Evolutionary conservation across 2,797 vertebrate species (phyloP), one percentile per base, ranked within the genome.

Genomic region (Aldrovandia affinis): DNA sequence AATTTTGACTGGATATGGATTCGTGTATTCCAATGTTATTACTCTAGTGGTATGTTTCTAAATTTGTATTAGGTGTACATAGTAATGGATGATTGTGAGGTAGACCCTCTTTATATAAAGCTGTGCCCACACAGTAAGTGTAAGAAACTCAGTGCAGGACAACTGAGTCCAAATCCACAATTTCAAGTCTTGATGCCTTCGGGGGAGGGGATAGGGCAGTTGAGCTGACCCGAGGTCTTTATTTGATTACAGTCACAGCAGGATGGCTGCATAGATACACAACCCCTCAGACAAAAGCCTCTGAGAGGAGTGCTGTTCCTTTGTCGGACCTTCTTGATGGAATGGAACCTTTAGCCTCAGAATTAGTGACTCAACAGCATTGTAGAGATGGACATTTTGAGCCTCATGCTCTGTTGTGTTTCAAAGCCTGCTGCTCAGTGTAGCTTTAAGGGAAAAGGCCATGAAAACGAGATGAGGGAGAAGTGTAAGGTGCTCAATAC

Each of bases 281-380:
- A 33, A 9, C 33, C 50, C 36, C 15, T 10, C 65, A 77, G 65
- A 83, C 47, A 77, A 22, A 36, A 25, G 65, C 36, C 25, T 83
- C 30, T 81, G 20, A 42, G 12, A 39, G 57, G 65, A 57, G 18
- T 78, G 33, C 63, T 36, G n/a, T 52, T 42, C 52, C 75, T 79
- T 80, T 81, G 28, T 25, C 63, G 81, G 85, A 28, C 18, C 42
- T 77, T 83, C 0, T 57, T 55, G 86, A 85, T 59, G 55, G 82
- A 55, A 77, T 44, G 86, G 61, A 22, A 28, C 59, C 0, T 63
- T 84, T 82, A 81, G 84, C 61, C 4, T 1, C 55, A 30, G 75
- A 61, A 81, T 86, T 86, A 84, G 80, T 87, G 86, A 90, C 73
- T 90, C 87, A 86, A 86, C 42, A 54, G 81, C 18, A 7, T n/a